Conservation (phyloP, 2,797 vertebrate species). For the Graptemys geographica region DNA sequence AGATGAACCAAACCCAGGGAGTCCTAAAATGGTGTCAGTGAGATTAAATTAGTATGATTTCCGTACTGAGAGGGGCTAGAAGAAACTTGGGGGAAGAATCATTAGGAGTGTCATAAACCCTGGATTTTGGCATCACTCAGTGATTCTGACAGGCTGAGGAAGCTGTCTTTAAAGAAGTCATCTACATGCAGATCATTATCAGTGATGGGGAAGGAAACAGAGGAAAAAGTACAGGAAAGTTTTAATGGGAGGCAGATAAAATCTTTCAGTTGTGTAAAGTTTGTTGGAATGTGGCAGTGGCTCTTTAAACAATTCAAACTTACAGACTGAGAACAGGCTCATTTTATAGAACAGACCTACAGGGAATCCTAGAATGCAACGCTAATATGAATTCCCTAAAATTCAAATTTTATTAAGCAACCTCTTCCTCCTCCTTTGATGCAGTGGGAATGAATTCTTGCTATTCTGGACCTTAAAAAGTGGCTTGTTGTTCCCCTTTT, state of each 20-base stretch:
- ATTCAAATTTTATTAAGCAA: constrained; percentile 46
- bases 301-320: constrained; percentile 45
- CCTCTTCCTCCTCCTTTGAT: background rate
- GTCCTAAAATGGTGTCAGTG: background rate
- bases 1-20: background rate
- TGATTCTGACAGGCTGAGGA: constrained; percentile 18
- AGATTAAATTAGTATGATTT: background rate
- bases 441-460: constrained; percentile 30
- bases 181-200: constrained; percentile 6
- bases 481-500: constrained; percentile 23
- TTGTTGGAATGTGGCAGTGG: constrained; percentile 13
- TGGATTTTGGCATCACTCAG: background rate
- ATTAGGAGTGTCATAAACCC: background rate
- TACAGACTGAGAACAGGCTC: constrained; percentile 24
- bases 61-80: background rate
- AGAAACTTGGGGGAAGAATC: constrained; percentile 5
- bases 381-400: constrained; percentile 33
- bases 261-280: constrained; percentile 24
- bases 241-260: constrained; percentile 39
- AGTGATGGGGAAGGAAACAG: background rate
- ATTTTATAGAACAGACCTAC: constrained; percentile 48
- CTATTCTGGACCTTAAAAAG: background rate
- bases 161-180: background rate
- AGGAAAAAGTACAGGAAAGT: constrained; percentile 32
- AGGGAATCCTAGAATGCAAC: background rate